Percentiles rank a stretch among this genome's conserved stretches.
Conservation (phyloP, 2,113 vertebrate genomes). For the Pholis gunnellus region DNA sequence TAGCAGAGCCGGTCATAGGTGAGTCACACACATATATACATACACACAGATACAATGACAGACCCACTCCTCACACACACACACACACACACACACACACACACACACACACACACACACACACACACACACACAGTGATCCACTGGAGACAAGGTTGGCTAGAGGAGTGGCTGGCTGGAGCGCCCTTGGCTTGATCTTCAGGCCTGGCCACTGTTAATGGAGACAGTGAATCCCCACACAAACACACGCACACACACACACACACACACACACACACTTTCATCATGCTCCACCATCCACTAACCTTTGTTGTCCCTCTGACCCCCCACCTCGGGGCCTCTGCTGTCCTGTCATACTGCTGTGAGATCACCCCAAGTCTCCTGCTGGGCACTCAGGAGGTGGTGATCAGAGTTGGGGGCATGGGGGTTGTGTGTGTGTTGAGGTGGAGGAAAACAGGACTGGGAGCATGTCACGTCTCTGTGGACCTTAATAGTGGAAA, state of each 20-base stretch:
- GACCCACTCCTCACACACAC: constrained; percentile 19
- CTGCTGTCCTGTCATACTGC: constrained; percentile 75
- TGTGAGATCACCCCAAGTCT: constrained; percentile 48
- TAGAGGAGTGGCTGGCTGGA: constrained; percentile 47
- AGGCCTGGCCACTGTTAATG: constrained; percentile 71
- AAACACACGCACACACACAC: background rate
- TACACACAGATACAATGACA: constrained; percentile 18
- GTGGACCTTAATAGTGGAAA: constrained; percentile 3
- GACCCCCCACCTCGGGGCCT: constrained; percentile 59
- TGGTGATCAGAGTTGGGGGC: constrained; percentile 40
- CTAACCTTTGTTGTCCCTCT: constrained; percentile 61
- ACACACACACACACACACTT: constrained; percentile 28
- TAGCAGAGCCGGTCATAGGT: constrained; percentile 72
- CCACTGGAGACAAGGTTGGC: constrained; percentile 53
- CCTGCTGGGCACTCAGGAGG: constrained; percentile 72
- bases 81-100: constrained; percentile 31
- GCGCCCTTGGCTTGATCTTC: constrained; percentile 82
- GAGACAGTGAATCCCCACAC: constrained; percentile 37
- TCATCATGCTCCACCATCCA: constrained; percentile 37
- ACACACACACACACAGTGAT: constrained; percentile 23
- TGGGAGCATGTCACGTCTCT: constrained; percentile 6
- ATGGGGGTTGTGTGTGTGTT: constrained; percentile 48
- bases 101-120: constrained; percentile 17
- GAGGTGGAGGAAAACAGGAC: constrained; percentile 3
- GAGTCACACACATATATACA: constrained; percentile 59